Evolutionary conservation across 2,113 vertebrate species (phyloP).

Genomic region (Tursiops truncatus): DNA sequence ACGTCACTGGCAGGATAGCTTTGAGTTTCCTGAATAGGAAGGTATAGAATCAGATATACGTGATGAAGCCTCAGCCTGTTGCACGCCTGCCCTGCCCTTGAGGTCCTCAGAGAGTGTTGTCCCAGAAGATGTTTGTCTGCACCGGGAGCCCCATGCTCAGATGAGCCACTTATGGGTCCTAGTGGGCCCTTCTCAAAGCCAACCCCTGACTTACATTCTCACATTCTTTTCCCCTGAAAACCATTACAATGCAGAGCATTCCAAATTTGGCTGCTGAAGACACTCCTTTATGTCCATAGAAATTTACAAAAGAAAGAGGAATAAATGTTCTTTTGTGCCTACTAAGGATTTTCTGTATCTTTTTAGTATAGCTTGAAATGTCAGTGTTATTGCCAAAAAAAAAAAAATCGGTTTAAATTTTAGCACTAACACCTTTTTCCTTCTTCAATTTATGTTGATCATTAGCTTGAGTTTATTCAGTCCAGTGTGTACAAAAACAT

Average conservation of each 20-base stretch:
- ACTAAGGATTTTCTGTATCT: slow-evolving; percentile 59
- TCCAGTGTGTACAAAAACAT: slow-evolving; percentile 38
- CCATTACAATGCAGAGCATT: not conserved
- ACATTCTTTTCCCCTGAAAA: not conserved
- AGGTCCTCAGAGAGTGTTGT: not conserved
- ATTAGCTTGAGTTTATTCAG: not conserved
- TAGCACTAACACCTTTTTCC: slow-evolving; percentile 35
- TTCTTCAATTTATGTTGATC: slow-evolving; percentile 37
- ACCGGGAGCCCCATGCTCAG: not conserved
- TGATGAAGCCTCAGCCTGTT: not conserved
- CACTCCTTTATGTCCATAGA: not conserved
- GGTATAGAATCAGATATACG: not conserved
- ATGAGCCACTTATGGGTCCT: not conserved
- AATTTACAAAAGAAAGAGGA: slow-evolving; percentile 54
- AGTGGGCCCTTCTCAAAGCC: not conserved
- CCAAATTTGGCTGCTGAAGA: not conserved
- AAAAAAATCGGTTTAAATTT: not conserved
- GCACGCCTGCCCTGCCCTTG: not conserved
- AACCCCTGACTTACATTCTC: not conserved
- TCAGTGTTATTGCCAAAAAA: not conserved
- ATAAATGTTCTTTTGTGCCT: slow-evolving; percentile 42
- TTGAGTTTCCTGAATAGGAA: not conserved
- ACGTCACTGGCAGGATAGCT: not conserved
- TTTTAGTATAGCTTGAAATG: slow-evolving; percentile 43
- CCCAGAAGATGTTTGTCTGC: not conserved